Conservation (phyloP, 2,797 vertebrate genomes). For the Botia almorhae region DNA sequence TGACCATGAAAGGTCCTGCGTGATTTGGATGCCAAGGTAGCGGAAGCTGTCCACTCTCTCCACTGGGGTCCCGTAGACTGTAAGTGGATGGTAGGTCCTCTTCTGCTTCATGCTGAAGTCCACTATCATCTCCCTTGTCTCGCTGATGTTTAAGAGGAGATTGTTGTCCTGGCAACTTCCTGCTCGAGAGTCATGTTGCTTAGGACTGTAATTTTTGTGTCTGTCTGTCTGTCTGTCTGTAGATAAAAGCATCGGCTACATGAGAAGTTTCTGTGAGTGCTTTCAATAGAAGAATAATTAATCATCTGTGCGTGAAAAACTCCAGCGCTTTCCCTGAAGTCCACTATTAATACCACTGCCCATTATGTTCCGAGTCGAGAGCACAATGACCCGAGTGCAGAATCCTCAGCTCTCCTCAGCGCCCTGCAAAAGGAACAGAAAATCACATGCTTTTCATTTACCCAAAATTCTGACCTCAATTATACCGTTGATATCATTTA, state of each 20-base stretch:
- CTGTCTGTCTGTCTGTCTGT: not conserved
- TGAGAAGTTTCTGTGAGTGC: constrained; percentile 10
- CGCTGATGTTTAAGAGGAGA: too few relatives aligned
- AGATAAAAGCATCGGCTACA: constrained; percentile 22
- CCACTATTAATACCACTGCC: constrained; percentile 27
- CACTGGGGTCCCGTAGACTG: too few relatives aligned
- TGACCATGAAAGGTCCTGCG: too few relatives aligned
- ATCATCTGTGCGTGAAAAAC: constrained; percentile 20
- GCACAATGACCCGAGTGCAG: constrained; percentile 2
- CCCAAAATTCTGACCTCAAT: constrained; percentile 30
- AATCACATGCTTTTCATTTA: constrained; percentile 37
- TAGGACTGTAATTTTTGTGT: too few relatives aligned
- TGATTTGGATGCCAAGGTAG: too few relatives aligned
- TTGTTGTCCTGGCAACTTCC: too few relatives aligned
- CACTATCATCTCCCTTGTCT: too few relatives aligned
- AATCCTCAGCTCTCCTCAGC: constrained; percentile 1
- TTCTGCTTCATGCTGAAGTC: too few relatives aligned
- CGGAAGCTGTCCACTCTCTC: too few relatives aligned
- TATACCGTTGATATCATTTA: constrained; percentile 13
- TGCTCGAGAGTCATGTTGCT: not conserved
- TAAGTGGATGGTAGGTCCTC: too few relatives aligned
- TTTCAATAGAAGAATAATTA: constrained; percentile 13
- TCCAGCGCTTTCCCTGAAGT: not conserved
- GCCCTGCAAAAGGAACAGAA: not conserved
- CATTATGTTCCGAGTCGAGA: constrained; percentile 26